Base-by-base conservation (phyloP, 1,140 invertebrate genomes). In the Trichonephila clavata region DNA sequence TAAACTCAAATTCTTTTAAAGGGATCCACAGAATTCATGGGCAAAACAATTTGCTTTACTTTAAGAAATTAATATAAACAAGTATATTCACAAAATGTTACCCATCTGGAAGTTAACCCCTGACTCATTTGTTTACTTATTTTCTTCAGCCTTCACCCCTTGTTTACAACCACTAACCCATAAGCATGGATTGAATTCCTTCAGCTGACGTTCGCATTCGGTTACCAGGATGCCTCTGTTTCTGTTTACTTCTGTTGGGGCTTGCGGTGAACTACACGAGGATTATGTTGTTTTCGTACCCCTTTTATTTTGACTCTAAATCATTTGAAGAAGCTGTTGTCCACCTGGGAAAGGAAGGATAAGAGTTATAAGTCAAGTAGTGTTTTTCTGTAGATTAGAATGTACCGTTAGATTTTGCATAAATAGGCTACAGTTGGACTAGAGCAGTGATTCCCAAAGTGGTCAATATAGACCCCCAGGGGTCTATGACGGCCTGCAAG, bases 161-260 rank as follows among this genome's bases (percentile, higher is more conserved):
- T 89, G 87, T 89, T 89, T 50, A 77, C 87, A n/a, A 89, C 87
- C 77, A 89, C 60, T 77, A 89, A 89, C 87, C 63, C 87, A 65
- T 27, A 89, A 24, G 61, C 84, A 86, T 13, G 59, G 60, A 60
- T n/a, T 86, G 84, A n/a, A 77, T 39, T 39, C 32, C 71, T 57
- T 89, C 87, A 89, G 61, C 87, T 27, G 65, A 32, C n/a, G 43
- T 14, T 68, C 20, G 80, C 50, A 83, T 83, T 83, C 7, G 86
- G 24, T 65, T 59, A 43, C 59, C 21, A 63, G 60, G 3, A 65
- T 24, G 20, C 21, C 24, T 13, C 18, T 7, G 21, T 1, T 13
- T 0, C 0, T 61, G 61, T 61, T 87, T 87, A 65, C 59, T 16
- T 20, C 61, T 87, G 10, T 20, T 61, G 8, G 8, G 32, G 7